Percentiles rank a stretch among this genome's conserved stretches.
These are phyloP conservation scores for Eutolmus rufibarbis DNA, from an alignment of 2,888 invertebrate species.

Conservation along the genomic window DNA sequence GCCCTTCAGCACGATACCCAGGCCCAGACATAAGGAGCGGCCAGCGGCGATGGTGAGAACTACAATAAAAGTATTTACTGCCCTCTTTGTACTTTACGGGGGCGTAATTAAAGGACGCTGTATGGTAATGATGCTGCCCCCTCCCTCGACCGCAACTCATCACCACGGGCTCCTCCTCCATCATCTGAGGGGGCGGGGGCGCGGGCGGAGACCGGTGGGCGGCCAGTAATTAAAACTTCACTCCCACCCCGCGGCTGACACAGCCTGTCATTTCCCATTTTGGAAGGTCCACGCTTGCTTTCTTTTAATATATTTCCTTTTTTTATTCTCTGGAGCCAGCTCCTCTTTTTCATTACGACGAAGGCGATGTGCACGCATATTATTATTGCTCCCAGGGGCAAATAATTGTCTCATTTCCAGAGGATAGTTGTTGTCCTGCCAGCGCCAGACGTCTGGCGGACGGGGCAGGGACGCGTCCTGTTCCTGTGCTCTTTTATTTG, in stretches of 20 bases:
- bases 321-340: background rate
- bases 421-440: background rate
- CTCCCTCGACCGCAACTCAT: background rate
- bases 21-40: background rate
- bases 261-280: conserved; percentile 20
- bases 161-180: background rate
- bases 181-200: background rate
- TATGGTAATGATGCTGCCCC: conserved; percentile 11
- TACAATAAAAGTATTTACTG: conserved; percentile 21
- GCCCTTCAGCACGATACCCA: background rate
- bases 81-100: conserved; percentile 2
- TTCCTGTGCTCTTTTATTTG: background rate
- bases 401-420: background rate
- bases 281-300: conserved; percentile 6
- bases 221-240: conserved; percentile 20
- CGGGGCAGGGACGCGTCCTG: background rate
- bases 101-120: conserved; percentile 24
- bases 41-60: background rate
- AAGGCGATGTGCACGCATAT: background rate
- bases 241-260: background rate
- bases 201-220: too few relatives aligned
- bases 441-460: background rate
- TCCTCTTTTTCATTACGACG: background rate
- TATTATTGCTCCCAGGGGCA: background rate
- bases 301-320: conserved; percentile 5